Base-by-base conservation (phyloP, 2,113 vertebrate species). In the Chaetorhynchus papuensis region DNA sequence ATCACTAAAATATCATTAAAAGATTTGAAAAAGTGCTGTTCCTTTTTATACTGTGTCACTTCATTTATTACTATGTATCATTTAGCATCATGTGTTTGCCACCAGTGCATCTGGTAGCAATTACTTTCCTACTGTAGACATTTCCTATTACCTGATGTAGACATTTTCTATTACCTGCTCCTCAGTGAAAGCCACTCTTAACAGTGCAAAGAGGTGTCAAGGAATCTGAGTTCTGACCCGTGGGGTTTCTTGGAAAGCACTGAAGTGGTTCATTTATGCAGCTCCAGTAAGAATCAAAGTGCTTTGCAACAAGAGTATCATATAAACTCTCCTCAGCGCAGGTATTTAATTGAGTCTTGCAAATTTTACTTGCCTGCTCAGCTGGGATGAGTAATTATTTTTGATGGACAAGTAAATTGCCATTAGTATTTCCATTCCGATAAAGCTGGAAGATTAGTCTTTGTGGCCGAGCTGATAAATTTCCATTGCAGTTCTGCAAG, bases 381-480 rank as follows among this genome's bases (percentile, higher is more conserved):
- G 44, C 66, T 69, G 78, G 90, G 94, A 97, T n/a, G 22, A 83
- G 74, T 93, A 97, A 97, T 96, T 97, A 95, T 90, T 97, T 97
- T 50, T 96, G 96, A 97, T 91, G 90, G 96, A 93, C 17, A 19
- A 96, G 87, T 94, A 96, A 97, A 97, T 95, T 83, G 77, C 82
- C 91, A 96, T 95, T 91, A 97, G 91, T 92, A 63, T 80, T 93
- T 97, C 82, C 77, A 93, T 66, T 57, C 90, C 91, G 87, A 88
- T 96, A 90, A 96, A 85, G 71, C 86, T 87, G 60, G 66, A 83
- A 95, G 93, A 97, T 97, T 90, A 97, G 78, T 92, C 89, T 95
- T 93, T 90, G 91, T 91, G 83, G 83, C 68, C 65, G 4, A 65
- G 61, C 91, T 89, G 96, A 94, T 96, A 93, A 92, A 93, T 86